Percentiles rank a stretch among this genome's conserved stretches.
Evolutionary conservation across 2,797 vertebrate genomes (phyloP).

Genomic region (Lutjanus argentimaculatus): DNA sequence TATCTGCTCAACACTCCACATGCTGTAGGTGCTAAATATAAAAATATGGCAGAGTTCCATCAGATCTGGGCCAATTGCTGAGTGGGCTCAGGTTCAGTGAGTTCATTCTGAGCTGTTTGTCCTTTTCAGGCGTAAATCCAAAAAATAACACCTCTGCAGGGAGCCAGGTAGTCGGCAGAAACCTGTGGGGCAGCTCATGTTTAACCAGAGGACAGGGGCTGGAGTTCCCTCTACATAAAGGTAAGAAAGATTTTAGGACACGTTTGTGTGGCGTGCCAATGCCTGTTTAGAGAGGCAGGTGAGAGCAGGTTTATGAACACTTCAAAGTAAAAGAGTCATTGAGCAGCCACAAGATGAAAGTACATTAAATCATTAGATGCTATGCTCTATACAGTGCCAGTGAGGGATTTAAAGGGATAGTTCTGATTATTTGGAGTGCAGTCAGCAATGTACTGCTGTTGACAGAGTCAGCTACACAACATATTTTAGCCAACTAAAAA

Average conservation of each 20-base stretch:
- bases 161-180: constrained; percentile 77
- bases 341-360: too few species aligned
- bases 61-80: too few species aligned
- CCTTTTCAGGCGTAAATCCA: constrained; percentile 89
- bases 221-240: constrained; percentile 82
- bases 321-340: neutral
- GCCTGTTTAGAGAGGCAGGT: neutral
- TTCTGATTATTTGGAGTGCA: too few species aligned
- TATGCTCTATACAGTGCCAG: neutral
- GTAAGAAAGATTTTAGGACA: constrained; percentile 48
- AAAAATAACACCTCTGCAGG: constrained; percentile 84
- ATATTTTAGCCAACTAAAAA: too few species aligned
- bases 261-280: neutral
- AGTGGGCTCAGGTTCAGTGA: neutral
- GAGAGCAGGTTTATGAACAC: neutral
- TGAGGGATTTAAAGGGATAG: neutral
- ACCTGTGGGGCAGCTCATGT: constrained; percentile 79
- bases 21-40: neutral
- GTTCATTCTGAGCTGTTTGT: constrained; percentile 2
- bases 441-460: too few species aligned
- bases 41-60: neutral
- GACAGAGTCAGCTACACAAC: too few species aligned
- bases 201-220: constrained; percentile 76
- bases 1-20: neutral
- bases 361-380: too few species aligned